Conservation (phyloP, 2,888 invertebrate genomes). For the Stenodema calcarata region DNA sequence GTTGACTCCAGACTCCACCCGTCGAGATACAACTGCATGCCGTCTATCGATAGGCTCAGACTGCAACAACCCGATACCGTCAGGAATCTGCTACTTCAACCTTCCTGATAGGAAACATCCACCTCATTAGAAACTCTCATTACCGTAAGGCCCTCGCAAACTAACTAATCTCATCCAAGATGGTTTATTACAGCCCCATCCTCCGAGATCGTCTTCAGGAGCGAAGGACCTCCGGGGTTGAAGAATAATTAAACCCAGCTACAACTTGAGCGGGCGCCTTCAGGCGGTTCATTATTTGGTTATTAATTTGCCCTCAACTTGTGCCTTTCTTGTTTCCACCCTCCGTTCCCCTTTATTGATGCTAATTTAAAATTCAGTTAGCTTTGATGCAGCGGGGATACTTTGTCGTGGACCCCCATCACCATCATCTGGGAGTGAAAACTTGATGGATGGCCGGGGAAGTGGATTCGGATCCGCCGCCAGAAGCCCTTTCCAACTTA, state of each 20-base stretch:
- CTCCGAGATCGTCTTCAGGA: background rate
- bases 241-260: slow-evolving; percentile 46
- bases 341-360: slow-evolving; percentile 30
- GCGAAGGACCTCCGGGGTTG: background rate
- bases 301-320: slow-evolving; percentile 48
- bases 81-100: too few species aligned
- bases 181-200: background rate
- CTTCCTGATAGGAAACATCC: too few species aligned
- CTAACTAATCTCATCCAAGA: background rate
- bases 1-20: too few species aligned
- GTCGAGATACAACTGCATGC: too few species aligned
- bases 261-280: background rate
- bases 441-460: background rate
- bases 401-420: background rate
- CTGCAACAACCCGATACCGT: too few species aligned
- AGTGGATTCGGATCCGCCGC: background rate
- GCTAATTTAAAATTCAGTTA: slow-evolving; percentile 48
- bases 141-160: background rate
- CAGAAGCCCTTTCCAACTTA: slow-evolving; percentile 5
- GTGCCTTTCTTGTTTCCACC: background rate
- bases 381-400: slow-evolving; percentile 25
- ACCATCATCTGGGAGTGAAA: background rate
- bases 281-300: slow-evolving; percentile 49
- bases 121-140: background rate
- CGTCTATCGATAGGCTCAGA: too few species aligned